These are phyloP conservation scores for Channa maculata DNA, from an alignment of 2,113 vertebrate species.

Conservation along the genomic window DNA sequence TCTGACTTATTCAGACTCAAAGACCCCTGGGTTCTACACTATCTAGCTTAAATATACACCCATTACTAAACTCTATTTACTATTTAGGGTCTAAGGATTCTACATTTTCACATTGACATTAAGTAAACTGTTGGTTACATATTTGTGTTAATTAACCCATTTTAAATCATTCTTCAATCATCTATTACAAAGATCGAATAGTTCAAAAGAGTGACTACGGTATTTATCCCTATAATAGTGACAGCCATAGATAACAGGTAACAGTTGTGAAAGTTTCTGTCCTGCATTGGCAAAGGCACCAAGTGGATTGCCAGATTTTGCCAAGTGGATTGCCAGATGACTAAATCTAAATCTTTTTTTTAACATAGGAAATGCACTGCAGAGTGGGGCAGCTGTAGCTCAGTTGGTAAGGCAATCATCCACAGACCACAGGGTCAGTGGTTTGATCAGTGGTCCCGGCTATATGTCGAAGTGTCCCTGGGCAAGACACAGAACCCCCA, in stretches of 20 bases:
- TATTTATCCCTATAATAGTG: constrained; percentile 19
- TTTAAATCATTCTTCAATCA: constrained; percentile 13
- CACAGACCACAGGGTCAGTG: too few relatives aligned
- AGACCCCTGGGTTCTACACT: constrained; percentile 1
- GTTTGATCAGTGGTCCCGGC: too few relatives aligned
- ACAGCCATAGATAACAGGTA: constrained; percentile 60
- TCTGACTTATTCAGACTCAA: neutral
- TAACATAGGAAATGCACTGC: too few relatives aligned
- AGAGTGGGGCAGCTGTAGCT: too few relatives aligned
- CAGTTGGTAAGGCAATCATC: too few relatives aligned
- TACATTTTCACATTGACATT: neutral
- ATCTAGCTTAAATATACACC: constrained; percentile 11
- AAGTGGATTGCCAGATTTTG: constrained; percentile 67
- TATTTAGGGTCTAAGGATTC: constrained; percentile 7
- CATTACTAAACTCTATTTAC: neutral
- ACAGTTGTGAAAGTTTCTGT: constrained; percentile 50
- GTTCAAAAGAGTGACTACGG: constrained; percentile 17
- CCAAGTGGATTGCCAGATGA: constrained; percentile 66
- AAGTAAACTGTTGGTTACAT: neutral
- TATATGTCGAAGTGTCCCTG: too few relatives aligned
- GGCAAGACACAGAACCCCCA: too few relatives aligned
- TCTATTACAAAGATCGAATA: neutral
- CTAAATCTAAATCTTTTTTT: constrained; percentile 44
- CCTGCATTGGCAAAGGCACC: constrained; percentile 35
- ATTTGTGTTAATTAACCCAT: neutral